phyloP scores from a whole-genome alignment of 2,113 vertebrate genomes.

The Castor canadensis region DNA sequence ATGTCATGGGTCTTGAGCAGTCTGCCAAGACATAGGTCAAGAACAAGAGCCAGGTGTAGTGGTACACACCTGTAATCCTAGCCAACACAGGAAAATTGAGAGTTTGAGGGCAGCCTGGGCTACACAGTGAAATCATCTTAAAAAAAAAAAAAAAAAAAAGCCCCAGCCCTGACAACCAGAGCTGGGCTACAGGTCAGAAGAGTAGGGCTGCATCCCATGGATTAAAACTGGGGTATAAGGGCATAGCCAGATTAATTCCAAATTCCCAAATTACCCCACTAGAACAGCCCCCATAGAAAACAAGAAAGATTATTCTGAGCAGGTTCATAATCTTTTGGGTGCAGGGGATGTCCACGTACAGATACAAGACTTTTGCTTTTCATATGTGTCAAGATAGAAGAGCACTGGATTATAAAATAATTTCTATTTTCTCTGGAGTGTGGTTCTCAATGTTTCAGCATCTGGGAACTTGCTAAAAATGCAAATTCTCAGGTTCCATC shows the following conservation, averaged over 20 bases:
- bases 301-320: not conserved
- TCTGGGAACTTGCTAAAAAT: too few species aligned
- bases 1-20: not conserved
- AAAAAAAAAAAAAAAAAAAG: not conserved
- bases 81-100: too few species aligned
- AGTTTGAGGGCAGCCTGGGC: not conserved
- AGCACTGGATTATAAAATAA: not conserved
- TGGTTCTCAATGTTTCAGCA: not conserved
- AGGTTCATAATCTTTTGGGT: not conserved
- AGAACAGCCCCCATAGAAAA: not conserved
- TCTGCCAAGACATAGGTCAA: not conserved
- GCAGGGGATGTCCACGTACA: not conserved
- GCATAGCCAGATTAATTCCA: not conserved
- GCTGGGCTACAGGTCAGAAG: not conserved
- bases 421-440: not conserved
- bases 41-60: not conserved
- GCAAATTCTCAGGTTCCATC: too few species aligned
- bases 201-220: not conserved
- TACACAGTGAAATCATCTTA: not conserved
- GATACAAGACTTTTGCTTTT: not conserved
- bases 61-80: too few species aligned
- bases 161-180: not conserved
- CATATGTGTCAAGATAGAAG: not conserved
- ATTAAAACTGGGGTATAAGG: not conserved
- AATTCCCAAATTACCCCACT: not conserved